A percentile compares a stretch with the other conserved stretches of the same genome.
phyloP scores from a whole-genome alignment of 2,113 vertebrate species.

The western clawed frog (Xenopus tropicalis) region UCB_Xtro_10.0 CM004448.2:42479501-42480000 shows the following conservation, averaged over 20 bases:
- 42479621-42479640: slow-evolving; percentile 28
- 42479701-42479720: slow-evolving; percentile 26
- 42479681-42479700: slow-evolving; percentile 30
- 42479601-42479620: slow-evolving; percentile 23
- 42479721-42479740: slow-evolving; percentile 17
- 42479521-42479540: background rate
- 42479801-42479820: background rate
- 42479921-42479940: background rate
- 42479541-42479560: slow-evolving; percentile 21
- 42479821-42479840: background rate
- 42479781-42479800: slow-evolving; percentile 13
- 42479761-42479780: slow-evolving; percentile 4
- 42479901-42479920: background rate
- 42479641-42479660: slow-evolving; percentile 39
- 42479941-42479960: background rate
- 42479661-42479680: slow-evolving; percentile 39
- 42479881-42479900: background rate
- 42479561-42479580: slow-evolving; percentile 19
- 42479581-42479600: slow-evolving; percentile 20
- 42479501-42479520: background rate
- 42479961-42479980: background rate
- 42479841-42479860: background rate
- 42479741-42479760: slow-evolving; percentile 10
- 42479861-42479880: background rate
- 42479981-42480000: slow-evolving; percentile 1